Conservation (phyloP, 1,140 invertebrate species). For the Maniola jurtina region DNA sequence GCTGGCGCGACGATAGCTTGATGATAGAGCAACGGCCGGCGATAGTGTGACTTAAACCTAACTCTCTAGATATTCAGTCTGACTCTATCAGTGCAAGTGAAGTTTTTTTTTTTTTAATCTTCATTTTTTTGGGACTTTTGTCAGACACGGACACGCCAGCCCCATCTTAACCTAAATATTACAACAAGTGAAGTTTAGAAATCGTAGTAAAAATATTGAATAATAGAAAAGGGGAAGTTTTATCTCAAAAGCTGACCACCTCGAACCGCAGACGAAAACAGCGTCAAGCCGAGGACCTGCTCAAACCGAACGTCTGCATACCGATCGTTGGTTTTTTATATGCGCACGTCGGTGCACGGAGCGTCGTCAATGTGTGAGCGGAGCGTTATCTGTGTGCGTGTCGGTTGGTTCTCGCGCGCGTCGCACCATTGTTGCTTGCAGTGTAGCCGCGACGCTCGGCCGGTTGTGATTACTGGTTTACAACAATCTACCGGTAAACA, state of each 20-base stretch:
- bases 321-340: conserved; percentile 78
- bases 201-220: neutral
- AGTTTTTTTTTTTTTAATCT: too few species aligned
- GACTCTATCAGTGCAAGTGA: too few species aligned
- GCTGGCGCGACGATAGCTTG: too few species aligned
- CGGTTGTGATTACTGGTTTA: conserved; percentile 47
- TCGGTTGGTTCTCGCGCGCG: conserved; percentile 59
- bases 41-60: too few species aligned
- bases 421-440: conserved; percentile 72
- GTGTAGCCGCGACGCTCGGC: conserved; percentile 59
- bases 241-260: conserved; percentile 40
- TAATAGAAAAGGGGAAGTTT: conserved; percentile 2
- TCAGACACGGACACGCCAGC: too few species aligned
- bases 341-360: conserved; percentile 63
- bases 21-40: too few species aligned
- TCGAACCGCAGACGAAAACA: conserved; percentile 76
- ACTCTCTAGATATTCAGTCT: too few species aligned
- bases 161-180: too few species aligned
- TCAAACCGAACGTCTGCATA: conserved; percentile 78
- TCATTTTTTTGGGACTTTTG: too few species aligned
- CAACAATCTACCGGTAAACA: conserved; percentile 69
- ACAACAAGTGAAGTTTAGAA: too few species aligned
- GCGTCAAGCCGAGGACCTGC: conserved; percentile 75
- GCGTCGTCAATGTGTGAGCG: conserved; percentile 41
- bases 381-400: conserved; percentile 47